These are phyloP conservation scores for Chelmon rostratus DNA, from an alignment of 2,797 vertebrate genomes.

Conservation along the genomic window DNA sequence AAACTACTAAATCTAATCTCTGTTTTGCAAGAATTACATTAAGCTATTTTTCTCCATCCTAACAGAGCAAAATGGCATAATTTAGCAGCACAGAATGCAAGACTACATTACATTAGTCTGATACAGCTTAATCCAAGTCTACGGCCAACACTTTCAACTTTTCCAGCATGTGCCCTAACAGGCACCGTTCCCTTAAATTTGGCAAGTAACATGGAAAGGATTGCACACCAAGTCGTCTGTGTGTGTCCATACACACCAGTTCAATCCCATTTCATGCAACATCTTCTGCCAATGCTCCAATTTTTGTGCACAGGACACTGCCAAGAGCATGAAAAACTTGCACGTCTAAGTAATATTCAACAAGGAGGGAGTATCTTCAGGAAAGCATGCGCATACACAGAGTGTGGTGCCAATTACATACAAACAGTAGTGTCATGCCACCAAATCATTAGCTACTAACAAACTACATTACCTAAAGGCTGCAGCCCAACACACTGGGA, in stretches of 20 bases:
- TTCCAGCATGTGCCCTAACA: slow-evolving; percentile 15
- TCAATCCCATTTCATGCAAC: slow-evolving; percentile 48
- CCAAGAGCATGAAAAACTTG: slow-evolving; percentile 30
- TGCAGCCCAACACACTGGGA: neutral
- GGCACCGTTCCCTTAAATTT: slow-evolving; percentile 18
- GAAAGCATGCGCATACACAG: neutral
- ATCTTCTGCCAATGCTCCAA: slow-evolving; percentile 27
- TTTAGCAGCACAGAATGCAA: neutral
- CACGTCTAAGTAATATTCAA: slow-evolving; percentile 15
- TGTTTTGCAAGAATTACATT: neutral
- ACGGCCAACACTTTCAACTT: neutral
- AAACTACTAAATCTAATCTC: neutral
- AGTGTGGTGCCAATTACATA: slow-evolving; percentile 20
- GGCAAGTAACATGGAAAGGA: slow-evolving; percentile 43
- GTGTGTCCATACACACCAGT: slow-evolving; percentile 18
- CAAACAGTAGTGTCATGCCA: neutral
- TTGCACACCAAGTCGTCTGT: slow-evolving; percentile 11
- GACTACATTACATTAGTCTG: neutral
- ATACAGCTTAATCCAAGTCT: neutral
- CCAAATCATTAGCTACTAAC: neutral
- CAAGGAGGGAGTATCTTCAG: slow-evolving; percentile 5
- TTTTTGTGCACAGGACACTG: slow-evolving; percentile 14
- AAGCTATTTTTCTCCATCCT: neutral
- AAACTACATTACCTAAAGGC: neutral
- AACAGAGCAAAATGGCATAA: neutral